Evolutionary conservation across 2,888 invertebrate genomes (phyloP), one percentile per base, ranked within the genome.

Genomic region (Horisme vitalbata): DNA sequence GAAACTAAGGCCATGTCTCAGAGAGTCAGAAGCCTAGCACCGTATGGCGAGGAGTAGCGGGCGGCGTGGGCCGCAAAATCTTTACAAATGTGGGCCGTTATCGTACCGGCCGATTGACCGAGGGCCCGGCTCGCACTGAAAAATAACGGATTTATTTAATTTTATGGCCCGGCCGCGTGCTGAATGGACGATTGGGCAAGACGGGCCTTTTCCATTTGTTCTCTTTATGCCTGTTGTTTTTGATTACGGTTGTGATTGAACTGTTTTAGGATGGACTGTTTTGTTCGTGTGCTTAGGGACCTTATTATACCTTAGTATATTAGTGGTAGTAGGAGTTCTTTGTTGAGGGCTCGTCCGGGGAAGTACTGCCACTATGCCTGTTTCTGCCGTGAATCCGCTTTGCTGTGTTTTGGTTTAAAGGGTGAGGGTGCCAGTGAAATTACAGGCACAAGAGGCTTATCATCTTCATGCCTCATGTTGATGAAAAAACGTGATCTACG

Each of bases 81-180:
- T 85, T 89, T 88, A 89, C 86, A 89, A 89, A 89, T 88, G 89
- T 79, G 77, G 57, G 74, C 73, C 79, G 85, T 86, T 88, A 89
- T 88, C 88, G 85, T 71, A 61, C 71, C 71, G 81, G 66, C 83
- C 86, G 86, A 87, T 86, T 87, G 88, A 88, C 86, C 85, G 82
- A 44, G 73, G 55, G 57, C 61, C 56, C 57, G 41, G 57, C 84
- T 84, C 84, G 84, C 83, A 76, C 81, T 89, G 88, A 89, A 89
- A 89, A 89, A 89, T 89, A 83, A 86, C 85, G 86, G 87, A 84
- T 87, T 89, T 88, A 87, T 86, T 88, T 85, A 88, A 88, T 87
- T 87, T 89, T 87, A 89, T 87, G 84, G 82, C 78, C 78, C 55
- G 64, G 80, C 85, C 79, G 80, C 87, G 88, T 85, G 86, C 84